Conservation (phyloP, 2,797 vertebrate species). For the Falco berigora region DNA sequence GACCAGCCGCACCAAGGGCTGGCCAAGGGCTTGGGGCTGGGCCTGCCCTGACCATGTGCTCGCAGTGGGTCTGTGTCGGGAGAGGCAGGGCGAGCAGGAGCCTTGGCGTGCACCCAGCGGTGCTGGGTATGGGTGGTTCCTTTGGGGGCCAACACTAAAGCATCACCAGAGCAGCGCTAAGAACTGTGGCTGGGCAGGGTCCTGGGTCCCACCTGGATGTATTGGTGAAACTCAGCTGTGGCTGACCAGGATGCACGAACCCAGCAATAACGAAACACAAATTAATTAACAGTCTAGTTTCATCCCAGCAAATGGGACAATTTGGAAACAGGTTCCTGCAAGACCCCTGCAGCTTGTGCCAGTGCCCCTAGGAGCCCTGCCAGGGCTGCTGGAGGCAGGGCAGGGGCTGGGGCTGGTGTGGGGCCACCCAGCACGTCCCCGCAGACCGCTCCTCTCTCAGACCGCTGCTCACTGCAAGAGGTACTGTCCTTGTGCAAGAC, state of each 20-base stretch:
- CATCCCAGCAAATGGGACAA: not conserved
- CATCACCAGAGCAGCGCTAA: not conserved
- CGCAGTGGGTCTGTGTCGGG: accelerated
- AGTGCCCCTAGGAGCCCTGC: accelerated
- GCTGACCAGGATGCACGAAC: accelerated
- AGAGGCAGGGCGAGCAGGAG: not conserved
- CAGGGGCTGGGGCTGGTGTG: not conserved
- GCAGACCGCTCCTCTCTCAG: not conserved
- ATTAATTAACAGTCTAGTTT: not conserved
- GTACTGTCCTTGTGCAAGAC: not conserved
- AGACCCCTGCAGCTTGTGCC: not conserved
- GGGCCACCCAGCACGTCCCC: not conserved
- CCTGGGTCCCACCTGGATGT: accelerated
- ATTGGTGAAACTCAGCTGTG: not conserved
- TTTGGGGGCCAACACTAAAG: not conserved
- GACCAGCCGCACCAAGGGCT: accelerated
- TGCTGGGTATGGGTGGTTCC: accelerated
- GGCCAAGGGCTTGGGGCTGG: accelerated
- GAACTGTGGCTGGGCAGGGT: not conserved
- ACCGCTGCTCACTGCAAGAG: not conserved
- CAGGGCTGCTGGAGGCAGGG: not conserved
- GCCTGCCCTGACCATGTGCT: accelerated
- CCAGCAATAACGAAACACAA: accelerated
- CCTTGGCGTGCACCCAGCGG: accelerated
- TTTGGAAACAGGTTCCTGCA: not conserved